Percentiles rank a stretch among this genome's conserved stretches.
Conservation (phyloP, 2,113 vertebrate genomes). For the Callionymus lyra region DNA sequence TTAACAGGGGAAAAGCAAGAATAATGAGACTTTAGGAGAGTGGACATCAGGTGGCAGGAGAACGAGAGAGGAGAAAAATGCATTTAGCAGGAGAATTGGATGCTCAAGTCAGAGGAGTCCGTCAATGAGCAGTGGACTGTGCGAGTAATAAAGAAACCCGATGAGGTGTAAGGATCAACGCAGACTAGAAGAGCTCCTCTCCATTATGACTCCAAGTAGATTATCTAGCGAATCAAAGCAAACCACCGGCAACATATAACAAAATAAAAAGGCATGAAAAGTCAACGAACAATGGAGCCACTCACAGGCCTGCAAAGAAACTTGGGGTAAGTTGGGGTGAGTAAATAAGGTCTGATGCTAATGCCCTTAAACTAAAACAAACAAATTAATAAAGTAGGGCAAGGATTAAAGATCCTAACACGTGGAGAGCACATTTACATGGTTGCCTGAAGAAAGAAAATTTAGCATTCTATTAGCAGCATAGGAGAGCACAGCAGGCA, state of each 20-base stretch:
- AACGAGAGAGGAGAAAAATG: conserved; percentile 30
- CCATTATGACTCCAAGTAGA: too few species aligned
- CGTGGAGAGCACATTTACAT: conserved; percentile 24
- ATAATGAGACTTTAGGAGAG: conserved; percentile 10
- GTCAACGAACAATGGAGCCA: too few species aligned
- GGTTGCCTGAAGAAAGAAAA: conserved; percentile 42
- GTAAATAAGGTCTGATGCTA: conserved; percentile 6
- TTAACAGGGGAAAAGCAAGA: conserved; percentile 4
- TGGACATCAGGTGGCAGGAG: conserved; percentile 18
- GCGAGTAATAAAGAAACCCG: conserved; percentile 60
- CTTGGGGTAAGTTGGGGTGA: too few species aligned
- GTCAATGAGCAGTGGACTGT: conserved; percentile 28
- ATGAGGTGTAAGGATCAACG: conserved; percentile 42
- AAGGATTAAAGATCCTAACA: conserved; percentile 17
- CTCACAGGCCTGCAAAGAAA: too few species aligned
- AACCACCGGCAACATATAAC: too few species aligned
- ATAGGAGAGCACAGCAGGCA: conserved; percentile 9
- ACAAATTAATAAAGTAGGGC: conserved; percentile 23
- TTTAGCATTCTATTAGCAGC: conserved; percentile 47
- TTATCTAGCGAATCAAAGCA: too few species aligned
- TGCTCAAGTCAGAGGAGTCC: conserved; percentile 42
- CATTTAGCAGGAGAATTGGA: conserved; percentile 46
- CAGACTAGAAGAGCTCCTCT: too few species aligned
- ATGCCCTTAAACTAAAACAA: conserved; percentile 14
- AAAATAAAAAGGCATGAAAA: too few species aligned